phyloP scores from a whole-genome alignment of 2,888 invertebrate species.

The Caenorhabditis sp. region DNA sequence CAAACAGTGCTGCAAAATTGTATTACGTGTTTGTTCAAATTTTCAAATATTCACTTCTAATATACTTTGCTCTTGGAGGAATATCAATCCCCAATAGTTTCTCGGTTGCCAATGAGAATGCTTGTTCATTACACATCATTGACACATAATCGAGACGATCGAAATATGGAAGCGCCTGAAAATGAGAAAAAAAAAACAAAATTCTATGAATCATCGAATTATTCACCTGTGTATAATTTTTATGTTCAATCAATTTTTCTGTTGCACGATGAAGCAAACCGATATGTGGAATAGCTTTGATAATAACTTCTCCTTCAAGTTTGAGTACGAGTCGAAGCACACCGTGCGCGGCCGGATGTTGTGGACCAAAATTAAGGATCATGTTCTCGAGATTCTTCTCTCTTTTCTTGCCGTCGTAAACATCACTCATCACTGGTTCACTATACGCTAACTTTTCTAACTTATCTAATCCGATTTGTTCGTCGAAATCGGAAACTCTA shows the following conservation, averaged over 20 bases:
- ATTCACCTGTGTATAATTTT: constrained; percentile 86
- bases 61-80: constrained; percentile 86
- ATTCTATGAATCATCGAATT: neutral
- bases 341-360: constrained; percentile 93
- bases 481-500: constrained; percentile 49
- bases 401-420: constrained; percentile 66
- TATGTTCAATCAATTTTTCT: constrained; percentile 96
- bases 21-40: neutral
- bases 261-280: constrained; percentile 95
- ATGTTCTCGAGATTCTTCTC: constrained; percentile 87
- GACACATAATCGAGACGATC: constrained; percentile 92
- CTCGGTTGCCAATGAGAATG: constrained; percentile 92
- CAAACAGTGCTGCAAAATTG: constrained; percentile 82
- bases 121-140: constrained; percentile 99
- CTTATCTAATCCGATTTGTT: constrained; percentile 58
- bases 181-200: neutral
- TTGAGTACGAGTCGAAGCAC: constrained; percentile 86
- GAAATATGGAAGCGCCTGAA: constrained; percentile 88
- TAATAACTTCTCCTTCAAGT: constrained; percentile 85
- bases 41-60: constrained; percentile 79
- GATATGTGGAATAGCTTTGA: constrained; percentile 92
- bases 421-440: constrained; percentile 56
- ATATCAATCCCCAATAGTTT: constrained; percentile 82
- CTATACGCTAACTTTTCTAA: constrained; percentile 51
- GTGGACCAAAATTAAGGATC: constrained; percentile 87